Evolutionary conservation across 2,113 vertebrate genomes (phyloP).

Genomic region (Rhipidura dahli): DNA sequence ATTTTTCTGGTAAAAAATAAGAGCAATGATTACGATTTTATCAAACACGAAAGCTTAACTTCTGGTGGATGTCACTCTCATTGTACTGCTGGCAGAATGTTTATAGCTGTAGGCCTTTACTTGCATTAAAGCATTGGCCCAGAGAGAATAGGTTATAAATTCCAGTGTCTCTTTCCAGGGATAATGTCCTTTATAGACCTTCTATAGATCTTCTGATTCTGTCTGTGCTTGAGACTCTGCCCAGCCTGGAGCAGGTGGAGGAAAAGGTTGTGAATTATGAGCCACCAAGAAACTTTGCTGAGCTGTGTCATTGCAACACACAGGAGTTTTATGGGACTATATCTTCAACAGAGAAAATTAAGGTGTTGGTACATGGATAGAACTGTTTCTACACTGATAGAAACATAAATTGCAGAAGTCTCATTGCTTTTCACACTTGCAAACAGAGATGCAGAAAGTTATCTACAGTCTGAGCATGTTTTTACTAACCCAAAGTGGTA

Average conservation of each 20-base stretch:
- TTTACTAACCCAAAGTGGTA: not conserved
- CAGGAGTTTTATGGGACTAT: not conserved
- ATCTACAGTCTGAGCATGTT: not conserved
- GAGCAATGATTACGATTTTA: not conserved
- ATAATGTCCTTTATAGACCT: slow-evolving; percentile 15
- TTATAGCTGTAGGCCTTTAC: not conserved
- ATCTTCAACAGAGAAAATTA: not conserved
- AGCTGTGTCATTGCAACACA: not conserved
- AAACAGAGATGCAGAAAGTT: not conserved
- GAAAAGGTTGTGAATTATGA: not conserved
- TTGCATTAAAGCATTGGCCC: slow-evolving; percentile 9
- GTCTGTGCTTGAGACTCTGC: not conserved
- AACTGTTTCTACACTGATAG: not conserved
- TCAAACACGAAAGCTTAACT: not conserved
- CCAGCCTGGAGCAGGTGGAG: not conserved
- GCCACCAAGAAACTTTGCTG: not conserved
- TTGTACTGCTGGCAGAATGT: not conserved
- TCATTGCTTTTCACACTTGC: not conserved
- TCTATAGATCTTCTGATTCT: slow-evolving; percentile 16
- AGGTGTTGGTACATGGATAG: not conserved
- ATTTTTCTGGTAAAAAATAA: not conserved
- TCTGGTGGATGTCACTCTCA: not conserved
- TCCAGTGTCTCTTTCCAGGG: not conserved
- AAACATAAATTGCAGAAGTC: not conserved
- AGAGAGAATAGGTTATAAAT: slow-evolving; percentile 1